Evolutionary conservation across 1,140 invertebrate genomes (phyloP), one percentile per base, ranked within the genome.

Genomic region (Oreohelix idahoensis): DNA sequence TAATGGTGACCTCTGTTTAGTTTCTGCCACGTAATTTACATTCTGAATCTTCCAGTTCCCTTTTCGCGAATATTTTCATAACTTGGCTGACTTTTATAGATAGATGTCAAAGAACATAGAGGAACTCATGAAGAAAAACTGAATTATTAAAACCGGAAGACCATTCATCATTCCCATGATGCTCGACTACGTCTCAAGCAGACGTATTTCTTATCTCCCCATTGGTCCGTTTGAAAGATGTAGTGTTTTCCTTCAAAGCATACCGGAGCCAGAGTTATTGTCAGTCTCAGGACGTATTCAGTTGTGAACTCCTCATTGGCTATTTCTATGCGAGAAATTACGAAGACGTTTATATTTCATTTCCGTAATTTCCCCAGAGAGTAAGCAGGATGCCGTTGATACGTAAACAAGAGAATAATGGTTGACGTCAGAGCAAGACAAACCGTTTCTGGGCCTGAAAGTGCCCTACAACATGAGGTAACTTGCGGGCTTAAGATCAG

Each of bases 101-200:
- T 15, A 8, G 42, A 45, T 45, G 42, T 45, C 42, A 45, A 45
- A 45, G 15, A 45, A 45, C 15, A 45, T 8, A 45, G 42, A 45
- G 15, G 5, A 5, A 45, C 42, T 15, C 42, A 5, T 15, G 2
- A 66, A 66, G 17, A 66, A 32, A 29, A 5, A 2, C 5, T 17
- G 63, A 66, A 66, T 15, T 32, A 35, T 66, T 66, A 66, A 29
- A 66, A 66, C 63, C n/a, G 63, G 63, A 66, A 58, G n/a, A 66
- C 17, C 63, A 66, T 66, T 5, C n/a, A 66, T 66, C 63, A 66
- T 15, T 66, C 63, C 63, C 29, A 66, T 29, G n/a, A 66, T 66
- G 63, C n/a, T 66, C n/a, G 8, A 32, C 63, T 32, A 32, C 32
- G 17, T 35, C n/a, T 23, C n/a, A 8, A 32, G 29, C 11, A 66